Evolutionary conservation across 2,888 invertebrate genomes (phyloP).

Genomic region (Eupsilia transversa): DNA sequence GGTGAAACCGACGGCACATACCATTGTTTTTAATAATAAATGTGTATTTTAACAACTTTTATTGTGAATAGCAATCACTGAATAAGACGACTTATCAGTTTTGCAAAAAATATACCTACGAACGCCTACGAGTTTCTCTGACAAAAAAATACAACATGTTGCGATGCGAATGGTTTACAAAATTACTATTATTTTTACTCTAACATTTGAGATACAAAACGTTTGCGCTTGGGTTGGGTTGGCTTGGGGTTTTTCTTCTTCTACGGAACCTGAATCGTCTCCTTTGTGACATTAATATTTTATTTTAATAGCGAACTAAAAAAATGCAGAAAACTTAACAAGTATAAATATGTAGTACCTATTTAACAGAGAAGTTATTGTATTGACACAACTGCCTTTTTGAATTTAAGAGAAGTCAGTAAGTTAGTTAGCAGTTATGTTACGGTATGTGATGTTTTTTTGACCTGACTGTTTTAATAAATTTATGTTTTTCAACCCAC

Average conservation of each 20-base stretch:
- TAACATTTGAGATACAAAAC: background rate
- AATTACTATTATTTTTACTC: background rate
- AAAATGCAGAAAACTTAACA: background rate
- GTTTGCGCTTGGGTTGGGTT: background rate
- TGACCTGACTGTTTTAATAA: background rate
- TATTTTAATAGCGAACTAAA: background rate
- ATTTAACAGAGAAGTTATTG: background rate
- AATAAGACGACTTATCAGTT: background rate
- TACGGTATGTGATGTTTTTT: background rate
- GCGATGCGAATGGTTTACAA: background rate
- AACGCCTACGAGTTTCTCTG: background rate
- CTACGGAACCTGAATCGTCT: background rate
- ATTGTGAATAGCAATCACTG: background rate
- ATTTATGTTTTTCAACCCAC: too few relatives aligned
- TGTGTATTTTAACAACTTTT: background rate
- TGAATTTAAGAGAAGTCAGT: background rate
- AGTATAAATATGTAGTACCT: background rate
- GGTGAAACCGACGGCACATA: background rate
- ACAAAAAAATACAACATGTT: background rate
- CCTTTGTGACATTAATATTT: background rate
- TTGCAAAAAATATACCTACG: background rate
- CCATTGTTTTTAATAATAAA: background rate
- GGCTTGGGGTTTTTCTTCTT: too few relatives aligned
- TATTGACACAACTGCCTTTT: too few relatives aligned
- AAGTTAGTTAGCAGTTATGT: background rate